Evolutionary conservation across 1,140 invertebrate genomes (phyloP).

Genomic region (Heterodera carotae): DNA sequence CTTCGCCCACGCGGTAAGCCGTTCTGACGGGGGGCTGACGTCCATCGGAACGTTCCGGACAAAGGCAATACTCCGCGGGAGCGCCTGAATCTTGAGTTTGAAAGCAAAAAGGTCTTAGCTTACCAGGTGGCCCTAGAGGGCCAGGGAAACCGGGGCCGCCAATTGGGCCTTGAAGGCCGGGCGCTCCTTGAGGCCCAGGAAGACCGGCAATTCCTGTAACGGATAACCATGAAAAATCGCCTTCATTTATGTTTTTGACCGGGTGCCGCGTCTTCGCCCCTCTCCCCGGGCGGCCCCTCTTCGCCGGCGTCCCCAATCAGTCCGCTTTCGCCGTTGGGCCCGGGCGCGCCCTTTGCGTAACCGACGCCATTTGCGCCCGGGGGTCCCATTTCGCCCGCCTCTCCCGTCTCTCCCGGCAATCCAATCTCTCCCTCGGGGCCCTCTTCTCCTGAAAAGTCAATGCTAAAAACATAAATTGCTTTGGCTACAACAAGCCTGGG

Average conservation of each 20-base stretch:
- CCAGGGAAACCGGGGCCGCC: slow-evolving; percentile 29
- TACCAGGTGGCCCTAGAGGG: slow-evolving; percentile 30
- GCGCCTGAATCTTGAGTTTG: slow-evolving; percentile 6
- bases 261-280: slow-evolving; percentile 45
- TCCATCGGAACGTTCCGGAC: slow-evolving; percentile 31
- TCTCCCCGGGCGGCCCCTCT: slow-evolving; percentile 45
- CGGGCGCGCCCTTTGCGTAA: slow-evolving; percentile 42
- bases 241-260: slow-evolving; percentile 10
- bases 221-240: not conserved
- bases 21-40: not conserved
- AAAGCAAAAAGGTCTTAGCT: not conserved
- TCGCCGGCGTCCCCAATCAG: slow-evolving; percentile 31
- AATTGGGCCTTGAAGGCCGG: slow-evolving; percentile 34
- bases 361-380: slow-evolving; percentile 34
- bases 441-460: slow-evolving; percentile 25
- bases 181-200: slow-evolving; percentile 37
- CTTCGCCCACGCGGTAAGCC: not conserved
- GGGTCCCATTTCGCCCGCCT: slow-evolving; percentile 27
- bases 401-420: slow-evolving; percentile 33
- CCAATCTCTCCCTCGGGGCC: slow-evolving; percentile 33
- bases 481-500: not conserved
- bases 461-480: not conserved
- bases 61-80: slow-evolving; percentile 44
- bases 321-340: slow-evolving; percentile 45
- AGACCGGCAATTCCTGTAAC: slow-evolving; percentile 32